These are phyloP conservation scores for Aromia moschata DNA, from an alignment of 2,888 invertebrate genomes.

Conservation along the genomic window DNA sequence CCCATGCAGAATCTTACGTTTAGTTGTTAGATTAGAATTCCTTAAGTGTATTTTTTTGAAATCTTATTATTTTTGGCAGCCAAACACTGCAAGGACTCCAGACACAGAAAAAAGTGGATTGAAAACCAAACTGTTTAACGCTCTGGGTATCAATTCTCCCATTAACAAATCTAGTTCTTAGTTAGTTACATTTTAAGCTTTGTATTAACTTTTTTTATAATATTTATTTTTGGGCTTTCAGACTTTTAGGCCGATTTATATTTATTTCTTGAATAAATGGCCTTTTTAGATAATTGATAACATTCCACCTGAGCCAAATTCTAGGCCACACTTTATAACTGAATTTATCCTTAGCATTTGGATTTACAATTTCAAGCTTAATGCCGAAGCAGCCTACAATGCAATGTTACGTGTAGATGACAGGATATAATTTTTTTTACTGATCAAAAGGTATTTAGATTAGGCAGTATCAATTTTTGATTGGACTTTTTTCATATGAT, in stretches of 20 bases:
- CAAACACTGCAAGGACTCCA: slow-evolving; percentile 73
- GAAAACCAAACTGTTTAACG: slow-evolving; percentile 87
- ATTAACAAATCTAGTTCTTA: slow-evolving; percentile 61
- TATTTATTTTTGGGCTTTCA: slow-evolving; percentile 19
- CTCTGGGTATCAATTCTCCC: slow-evolving; percentile 80
- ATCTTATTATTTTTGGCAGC: slow-evolving; percentile 61
- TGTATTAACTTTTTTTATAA: slow-evolving; percentile 8
- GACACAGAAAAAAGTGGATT: slow-evolving; percentile 79
- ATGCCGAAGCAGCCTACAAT: slow-evolving; percentile 9
- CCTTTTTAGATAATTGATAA: slow-evolving; percentile 26
- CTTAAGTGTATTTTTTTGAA: slow-evolving; percentile 31
- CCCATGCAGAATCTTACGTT: too few species aligned
- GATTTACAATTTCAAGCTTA: slow-evolving; percentile 7
- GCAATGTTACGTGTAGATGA: too few species aligned
- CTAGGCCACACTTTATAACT: slow-evolving; percentile 5
- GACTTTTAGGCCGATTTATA: slow-evolving; percentile 15
- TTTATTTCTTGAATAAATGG: slow-evolving; percentile 14
- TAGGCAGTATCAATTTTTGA: too few species aligned
- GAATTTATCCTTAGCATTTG: slow-evolving; percentile 4
- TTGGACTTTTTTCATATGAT: too few species aligned
- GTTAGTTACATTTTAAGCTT: slow-evolving; percentile 36
- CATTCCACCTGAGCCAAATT: slow-evolving; percentile 33
- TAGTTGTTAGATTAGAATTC: too few species aligned
- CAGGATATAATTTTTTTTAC: too few species aligned
- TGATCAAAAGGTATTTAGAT: too few species aligned